Base-by-base conservation (phyloP, 2,888 invertebrate genomes). In the Euspilapteryx auroguttella region DNA sequence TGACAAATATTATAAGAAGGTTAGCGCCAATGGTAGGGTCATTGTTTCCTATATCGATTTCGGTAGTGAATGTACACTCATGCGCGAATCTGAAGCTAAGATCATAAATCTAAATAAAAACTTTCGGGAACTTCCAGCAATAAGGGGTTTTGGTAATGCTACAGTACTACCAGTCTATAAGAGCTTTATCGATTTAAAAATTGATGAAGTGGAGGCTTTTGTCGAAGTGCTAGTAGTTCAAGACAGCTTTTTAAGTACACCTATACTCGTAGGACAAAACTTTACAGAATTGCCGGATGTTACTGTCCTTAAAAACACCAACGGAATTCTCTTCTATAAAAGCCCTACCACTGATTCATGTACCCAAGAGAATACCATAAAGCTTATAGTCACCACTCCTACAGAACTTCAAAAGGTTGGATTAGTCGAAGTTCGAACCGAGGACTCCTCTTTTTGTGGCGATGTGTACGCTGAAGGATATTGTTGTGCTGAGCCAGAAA, bases 141-240 rank as follows among this genome's bases (percentile, higher is more conserved):
- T 39, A 4, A 33, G 26, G 24, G 37, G 38, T 8, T 36, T 40
- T 27, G 37, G 37, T 4, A 29, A 37, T 15, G 33, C 32, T 7
- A 21, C 26, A 6, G 31, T 37, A 15, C 8, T 14, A 7, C 37
- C 38, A 4, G 12, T 33, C 14, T 36, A 30, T 11, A 35, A 32
- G 27, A 29, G 30, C 4, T 7, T 12, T 14, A 14, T 35, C 13
- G 17, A 14, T 9, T 6, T 38, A 12, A 31, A 24, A 30, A 8
- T 38, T 9, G 28, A 22, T n/a, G 24, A 24, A n/a, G 21, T 24
- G 6, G 25, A 29, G 12, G 9, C 29, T 7, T 20, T 6, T 20
- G 12, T 24, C 9, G 25, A 29, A 21, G 25, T 29, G 7, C 12
- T 29, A 13, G 24, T 29, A 3, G 26, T 30, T 2, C n/a, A 17